Conservation (phyloP, 2,797 vertebrate species). For the Otolemur crassicaudatus region DNA sequence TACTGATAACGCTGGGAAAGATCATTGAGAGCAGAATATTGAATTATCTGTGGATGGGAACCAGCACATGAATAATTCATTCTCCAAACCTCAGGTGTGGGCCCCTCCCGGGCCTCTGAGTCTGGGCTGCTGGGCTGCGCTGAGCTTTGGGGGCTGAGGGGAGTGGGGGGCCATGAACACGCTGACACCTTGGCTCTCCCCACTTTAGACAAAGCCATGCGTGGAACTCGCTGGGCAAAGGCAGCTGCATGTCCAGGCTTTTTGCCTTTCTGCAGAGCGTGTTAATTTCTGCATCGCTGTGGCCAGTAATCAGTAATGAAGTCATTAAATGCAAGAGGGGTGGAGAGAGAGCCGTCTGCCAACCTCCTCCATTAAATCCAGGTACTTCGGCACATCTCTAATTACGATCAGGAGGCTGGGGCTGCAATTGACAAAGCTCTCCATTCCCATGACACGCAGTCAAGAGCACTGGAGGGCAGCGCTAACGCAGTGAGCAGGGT, state of each 20-base stretch:
- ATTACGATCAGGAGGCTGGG: slow-evolving; percentile 77
- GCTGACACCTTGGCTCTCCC: not conserved
- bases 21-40: slow-evolving; percentile 76
- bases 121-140: not conserved
- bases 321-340: slow-evolving; percentile 49
- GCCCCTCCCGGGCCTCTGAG: not conserved
- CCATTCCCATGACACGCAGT: slow-evolving; percentile 61
- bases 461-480: slow-evolving; percentile 79
- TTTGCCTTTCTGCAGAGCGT: slow-evolving; percentile 27
- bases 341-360: slow-evolving; percentile 60
- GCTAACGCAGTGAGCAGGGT: slow-evolving; percentile 66
- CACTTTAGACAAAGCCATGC: rapidly evolving
- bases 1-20: slow-evolving; percentile 74
- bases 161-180: not conserved
- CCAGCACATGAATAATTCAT: slow-evolving; percentile 78
- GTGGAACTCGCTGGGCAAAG: not conserved
- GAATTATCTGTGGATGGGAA: slow-evolving; percentile 74
- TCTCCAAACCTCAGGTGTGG: not conserved
- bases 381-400: slow-evolving; percentile 81
- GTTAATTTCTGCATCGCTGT: slow-evolving; percentile 3
- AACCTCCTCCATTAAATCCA: slow-evolving; percentile 63
- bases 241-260: not conserved
- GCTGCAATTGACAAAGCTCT: slow-evolving; percentile 80
- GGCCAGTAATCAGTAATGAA: slow-evolving; percentile 71
- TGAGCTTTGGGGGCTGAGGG: not conserved